A percentile compares a stretch with the other conserved stretches of the same genome.
phyloP scores from a whole-genome alignment of 2,797 vertebrate genomes.

The Eidolon dupreanum region DNA sequence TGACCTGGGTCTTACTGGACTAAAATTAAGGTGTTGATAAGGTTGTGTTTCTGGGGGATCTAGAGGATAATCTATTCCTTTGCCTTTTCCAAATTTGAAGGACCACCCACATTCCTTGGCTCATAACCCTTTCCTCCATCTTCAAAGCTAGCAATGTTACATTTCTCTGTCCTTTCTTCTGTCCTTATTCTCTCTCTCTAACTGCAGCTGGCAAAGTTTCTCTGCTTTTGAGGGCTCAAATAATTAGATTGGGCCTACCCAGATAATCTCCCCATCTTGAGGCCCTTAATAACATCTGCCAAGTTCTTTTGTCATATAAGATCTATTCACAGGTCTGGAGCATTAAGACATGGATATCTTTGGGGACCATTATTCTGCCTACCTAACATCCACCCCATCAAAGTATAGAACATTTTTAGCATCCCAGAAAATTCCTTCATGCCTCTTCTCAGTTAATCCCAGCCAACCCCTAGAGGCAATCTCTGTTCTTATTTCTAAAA shows the following conservation, averaged over 20 bases:
- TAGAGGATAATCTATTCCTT: neutral
- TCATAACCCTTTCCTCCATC: neutral
- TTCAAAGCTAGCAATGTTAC: neutral
- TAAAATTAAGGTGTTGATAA: neutral
- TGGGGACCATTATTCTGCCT: neutral
- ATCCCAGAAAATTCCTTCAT: neutral
- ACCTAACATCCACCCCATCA: neutral
- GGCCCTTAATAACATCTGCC: neutral
- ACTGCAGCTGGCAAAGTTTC: neutral
- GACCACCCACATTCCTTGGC: neutral
- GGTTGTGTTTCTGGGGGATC: neutral
- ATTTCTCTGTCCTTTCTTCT: neutral
- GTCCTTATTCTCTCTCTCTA: neutral
- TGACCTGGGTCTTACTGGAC: neutral
- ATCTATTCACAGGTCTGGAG: neutral
- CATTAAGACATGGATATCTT: neutral
- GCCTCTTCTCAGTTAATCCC: neutral
- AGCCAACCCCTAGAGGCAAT: slow-evolving; percentile 8
- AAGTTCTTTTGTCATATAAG: neutral
- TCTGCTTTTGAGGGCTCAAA: neutral
- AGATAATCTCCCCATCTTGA: neutral
- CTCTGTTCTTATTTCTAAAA: slow-evolving; percentile 52
- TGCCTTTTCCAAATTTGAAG: neutral
- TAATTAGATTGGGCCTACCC: neutral
- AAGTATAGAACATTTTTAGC: neutral